These are phyloP conservation scores for Glaucopsyche alexis DNA, from an alignment of 2,888 invertebrate genomes.

Conservation along the genomic window DNA sequence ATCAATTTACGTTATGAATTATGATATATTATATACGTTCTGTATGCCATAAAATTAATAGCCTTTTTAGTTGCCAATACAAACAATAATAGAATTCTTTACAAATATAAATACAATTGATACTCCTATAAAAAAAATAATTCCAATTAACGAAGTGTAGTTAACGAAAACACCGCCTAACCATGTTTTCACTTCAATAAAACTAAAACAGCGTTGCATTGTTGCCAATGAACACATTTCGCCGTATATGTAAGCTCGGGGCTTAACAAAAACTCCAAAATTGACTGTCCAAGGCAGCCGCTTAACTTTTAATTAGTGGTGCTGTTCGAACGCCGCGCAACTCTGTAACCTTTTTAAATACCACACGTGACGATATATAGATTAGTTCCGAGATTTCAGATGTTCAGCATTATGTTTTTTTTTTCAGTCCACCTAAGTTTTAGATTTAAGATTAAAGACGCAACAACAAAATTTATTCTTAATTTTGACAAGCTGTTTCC, in stretches of 20 bases:
- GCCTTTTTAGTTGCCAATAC: too few relatives aligned
- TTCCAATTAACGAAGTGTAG: constrained; percentile 9
- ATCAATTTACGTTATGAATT: too few relatives aligned
- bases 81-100: too few relatives aligned
- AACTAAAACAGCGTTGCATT: constrained; percentile 24
- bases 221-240: constrained; percentile 27
- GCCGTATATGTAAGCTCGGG: constrained; percentile 36
- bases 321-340: constrained; percentile 38
- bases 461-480: too few relatives aligned
- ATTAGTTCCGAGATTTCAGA: neutral
- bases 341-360: constrained; percentile 29
- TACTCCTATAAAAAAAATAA: neutral
- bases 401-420: neutral
- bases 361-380: constrained; percentile 4
- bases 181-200: constrained; percentile 1
- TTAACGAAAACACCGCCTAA: constrained; percentile 2
- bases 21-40: too few relatives aligned
- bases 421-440: neutral
- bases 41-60: too few relatives aligned
- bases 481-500: too few relatives aligned
- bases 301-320: constrained; percentile 70
- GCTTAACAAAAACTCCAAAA: constrained; percentile 56
- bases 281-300: constrained; percentile 58
- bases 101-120: too few relatives aligned
- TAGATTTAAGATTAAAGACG: too few relatives aligned